Evolutionary conservation across 2,888 invertebrate species (phyloP).

Genomic region (Ormyrus pomaceus): DNA sequence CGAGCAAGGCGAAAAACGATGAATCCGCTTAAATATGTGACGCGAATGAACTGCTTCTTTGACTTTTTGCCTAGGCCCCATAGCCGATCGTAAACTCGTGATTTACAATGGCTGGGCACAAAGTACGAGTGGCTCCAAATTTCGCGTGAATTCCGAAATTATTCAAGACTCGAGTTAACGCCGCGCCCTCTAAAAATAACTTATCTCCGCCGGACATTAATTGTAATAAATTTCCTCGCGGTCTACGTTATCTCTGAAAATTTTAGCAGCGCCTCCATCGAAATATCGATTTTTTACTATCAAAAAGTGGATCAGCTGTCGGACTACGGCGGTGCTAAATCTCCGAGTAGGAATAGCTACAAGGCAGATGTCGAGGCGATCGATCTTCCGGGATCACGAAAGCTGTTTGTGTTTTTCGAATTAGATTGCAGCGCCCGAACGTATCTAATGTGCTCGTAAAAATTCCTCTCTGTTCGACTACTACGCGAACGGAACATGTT

Average conservation of each 20-base stretch:
- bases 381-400: conserved; percentile 15
- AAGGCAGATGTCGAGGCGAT: conserved; percentile 31
- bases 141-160: conserved; percentile 54
- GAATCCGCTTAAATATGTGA: conserved; percentile 21
- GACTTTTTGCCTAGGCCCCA: conserved; percentile 44
- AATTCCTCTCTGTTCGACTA: conserved; percentile 66
- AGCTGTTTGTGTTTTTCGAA: conserved; percentile 1
- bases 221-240: conserved; percentile 15
- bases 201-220: conserved; percentile 4
- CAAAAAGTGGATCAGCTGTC: not conserved
- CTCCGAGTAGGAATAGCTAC: conserved; percentile 13
- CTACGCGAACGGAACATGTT: conserved; percentile 60
- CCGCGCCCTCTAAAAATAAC: conserved; percentile 36
- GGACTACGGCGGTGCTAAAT: not conserved
- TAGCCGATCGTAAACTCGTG: conserved; percentile 54
- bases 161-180: conserved; percentile 44
- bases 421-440: conserved; percentile 7
- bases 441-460: conserved; percentile 64
- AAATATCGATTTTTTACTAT: too few relatives aligned
- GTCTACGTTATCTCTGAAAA: not conserved
- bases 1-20: conserved; percentile 34
- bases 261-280: too few relatives aligned
- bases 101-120: conserved; percentile 48
- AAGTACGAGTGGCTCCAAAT: conserved; percentile 51
- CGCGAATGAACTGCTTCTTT: conserved; percentile 33